Evolutionary conservation across 2,888 invertebrate genomes (phyloP).

Genomic region (Plagodis pulveraria): DNA sequence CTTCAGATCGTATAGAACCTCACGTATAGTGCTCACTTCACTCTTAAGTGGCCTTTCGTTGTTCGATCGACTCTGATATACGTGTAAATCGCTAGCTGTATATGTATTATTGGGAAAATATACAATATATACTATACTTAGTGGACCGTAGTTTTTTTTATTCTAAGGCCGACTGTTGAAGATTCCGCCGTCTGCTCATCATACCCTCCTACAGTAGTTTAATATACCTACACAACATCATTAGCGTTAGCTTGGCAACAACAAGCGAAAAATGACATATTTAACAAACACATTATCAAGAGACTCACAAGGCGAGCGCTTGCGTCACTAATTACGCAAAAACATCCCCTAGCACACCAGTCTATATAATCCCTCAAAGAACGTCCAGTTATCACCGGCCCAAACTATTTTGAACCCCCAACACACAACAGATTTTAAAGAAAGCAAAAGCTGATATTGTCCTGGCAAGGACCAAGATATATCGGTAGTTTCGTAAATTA

Average conservation of each 20-base stretch:
- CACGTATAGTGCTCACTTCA: too few relatives aligned
- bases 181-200: too few relatives aligned
- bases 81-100: too few relatives aligned
- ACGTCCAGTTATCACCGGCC: conserved; percentile 70
- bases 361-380: conserved; percentile 78
- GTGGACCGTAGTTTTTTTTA: too few relatives aligned
- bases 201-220: too few relatives aligned
- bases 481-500: conserved; percentile 75
- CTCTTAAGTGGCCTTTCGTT: too few relatives aligned
- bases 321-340: conserved; percentile 78
- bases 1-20: too few relatives aligned
- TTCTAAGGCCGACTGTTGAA: too few relatives aligned
- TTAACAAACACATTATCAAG: conserved; percentile 45
- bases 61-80: too few relatives aligned
- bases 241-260: conserved; percentile 15
- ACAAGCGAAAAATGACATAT: conserved; percentile 19
- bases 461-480: conserved; percentile 54
- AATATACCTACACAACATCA: conserved; percentile 2
- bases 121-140: too few relatives aligned
- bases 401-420: conserved; percentile 45
- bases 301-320: conserved; percentile 61
- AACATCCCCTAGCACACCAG: conserved; percentile 70
- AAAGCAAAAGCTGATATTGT: conserved; percentile 20
- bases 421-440: conserved; percentile 21
- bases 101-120: too few relatives aligned